Evolutionary conservation across 2,888 invertebrate genomes (phyloP).

Genomic region (Hypolimnas misippus): DNA sequence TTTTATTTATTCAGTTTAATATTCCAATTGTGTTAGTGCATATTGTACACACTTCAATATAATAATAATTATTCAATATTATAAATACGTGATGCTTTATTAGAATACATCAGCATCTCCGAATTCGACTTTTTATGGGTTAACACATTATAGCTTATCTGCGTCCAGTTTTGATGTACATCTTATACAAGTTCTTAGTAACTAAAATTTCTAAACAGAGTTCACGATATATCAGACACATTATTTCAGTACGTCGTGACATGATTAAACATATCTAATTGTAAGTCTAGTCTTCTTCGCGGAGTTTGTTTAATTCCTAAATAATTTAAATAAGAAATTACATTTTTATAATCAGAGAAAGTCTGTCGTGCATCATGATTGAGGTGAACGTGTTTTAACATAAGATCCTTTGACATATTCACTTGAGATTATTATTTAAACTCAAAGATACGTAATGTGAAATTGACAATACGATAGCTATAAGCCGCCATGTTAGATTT

Average conservation of each 20-base stretch:
- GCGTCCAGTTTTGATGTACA: too few relatives aligned
- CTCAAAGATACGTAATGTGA: background rate
- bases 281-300: background rate
- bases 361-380: background rate
- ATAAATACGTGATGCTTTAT: too few relatives aligned
- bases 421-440: background rate
- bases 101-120: too few relatives aligned
- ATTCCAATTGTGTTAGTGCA: too few relatives aligned
- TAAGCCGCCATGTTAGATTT: background rate
- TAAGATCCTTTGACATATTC: constrained; percentile 8
- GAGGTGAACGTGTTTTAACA: background rate
- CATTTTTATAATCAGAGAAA: constrained; percentile 13
- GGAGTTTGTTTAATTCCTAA: background rate
- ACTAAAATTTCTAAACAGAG: background rate
- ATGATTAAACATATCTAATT: background rate
- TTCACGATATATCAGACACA: background rate
- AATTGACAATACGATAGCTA: background rate
- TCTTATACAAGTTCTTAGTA: too few relatives aligned
- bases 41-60: too few relatives aligned
- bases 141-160: too few relatives aligned
- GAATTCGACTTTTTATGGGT: too few relatives aligned
- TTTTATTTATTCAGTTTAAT: too few relatives aligned
- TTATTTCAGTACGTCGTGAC: background rate
- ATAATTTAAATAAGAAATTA: background rate
- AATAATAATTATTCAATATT: too few relatives aligned